phyloP scores from a whole-genome alignment of 64 coral and sea anemone genomes.

The Hydrozoanthus tunicans region DNA sequence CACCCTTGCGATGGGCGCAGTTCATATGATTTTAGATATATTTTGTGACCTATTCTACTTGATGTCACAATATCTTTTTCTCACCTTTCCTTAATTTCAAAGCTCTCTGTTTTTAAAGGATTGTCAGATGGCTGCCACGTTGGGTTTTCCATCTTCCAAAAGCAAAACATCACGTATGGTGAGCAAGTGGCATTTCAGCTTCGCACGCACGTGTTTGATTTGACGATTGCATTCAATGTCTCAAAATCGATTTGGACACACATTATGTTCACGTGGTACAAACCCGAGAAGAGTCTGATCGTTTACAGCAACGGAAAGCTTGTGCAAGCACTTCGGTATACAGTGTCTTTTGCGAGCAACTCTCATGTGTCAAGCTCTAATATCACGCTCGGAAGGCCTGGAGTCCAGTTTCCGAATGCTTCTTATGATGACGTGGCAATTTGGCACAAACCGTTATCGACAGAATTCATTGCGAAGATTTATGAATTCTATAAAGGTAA shows the following conservation, averaged over 20 bases:
- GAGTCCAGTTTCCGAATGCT: not conserved
- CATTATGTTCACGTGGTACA: constrained; percentile 24
- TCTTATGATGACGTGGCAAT: constrained; percentile 25
- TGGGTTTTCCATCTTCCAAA: constrained; percentile 11
- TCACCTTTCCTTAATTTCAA: no score
- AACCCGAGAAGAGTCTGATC: not conserved
- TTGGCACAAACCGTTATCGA: not conserved
- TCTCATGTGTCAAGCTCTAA: constrained; percentile 1
- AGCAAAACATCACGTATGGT: not conserved
- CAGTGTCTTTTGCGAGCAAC: constrained; percentile 2
- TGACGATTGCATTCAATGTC: not conserved
- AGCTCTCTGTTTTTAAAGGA: not conserved
- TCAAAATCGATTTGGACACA: constrained; percentile 15
- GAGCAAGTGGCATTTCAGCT: constrained; percentile 5
- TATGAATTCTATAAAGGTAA: constrained; percentile 39
- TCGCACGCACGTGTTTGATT: not conserved
- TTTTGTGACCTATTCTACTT: no score
- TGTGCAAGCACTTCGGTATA: not conserved
- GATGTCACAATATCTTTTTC: no score
- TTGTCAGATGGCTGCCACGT: not conserved
- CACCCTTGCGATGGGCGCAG: no score
- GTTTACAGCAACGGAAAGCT: constrained; percentile 2
- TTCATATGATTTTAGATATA: no score
- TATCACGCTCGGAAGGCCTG: not conserved
- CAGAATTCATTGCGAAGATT: not conserved